Percentiles rank a stretch among this genome's conserved stretches.
These are phyloP conservation scores for Chrysopilus asiliformis DNA, from an alignment of 2,888 invertebrate species.

Conservation along the genomic window DNA sequence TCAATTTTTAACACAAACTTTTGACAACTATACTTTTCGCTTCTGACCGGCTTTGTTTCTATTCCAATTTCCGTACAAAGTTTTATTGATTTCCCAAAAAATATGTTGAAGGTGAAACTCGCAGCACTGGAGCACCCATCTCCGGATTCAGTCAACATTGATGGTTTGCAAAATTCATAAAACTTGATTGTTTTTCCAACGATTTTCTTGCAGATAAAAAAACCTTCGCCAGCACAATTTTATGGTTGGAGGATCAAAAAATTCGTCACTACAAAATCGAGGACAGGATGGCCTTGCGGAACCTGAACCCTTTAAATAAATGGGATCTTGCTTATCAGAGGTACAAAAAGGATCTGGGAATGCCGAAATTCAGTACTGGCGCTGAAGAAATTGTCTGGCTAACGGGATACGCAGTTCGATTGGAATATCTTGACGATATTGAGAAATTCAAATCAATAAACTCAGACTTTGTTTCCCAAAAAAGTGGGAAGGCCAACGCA, in stretches of 20 bases:
- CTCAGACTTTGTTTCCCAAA: conserved; percentile 43
- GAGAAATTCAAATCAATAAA: conserved; percentile 57
- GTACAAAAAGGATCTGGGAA: conserved; percentile 63
- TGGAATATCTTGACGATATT: conserved; percentile 67
- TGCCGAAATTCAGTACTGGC: conserved; percentile 49
- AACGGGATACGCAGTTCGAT: conserved; percentile 64
- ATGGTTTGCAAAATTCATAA: too few relatives aligned
- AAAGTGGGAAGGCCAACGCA: conserved; percentile 42
- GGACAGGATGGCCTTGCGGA: conserved; percentile 59
- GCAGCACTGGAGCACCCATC: conserved; percentile 65
- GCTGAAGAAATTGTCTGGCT: conserved; percentile 75
- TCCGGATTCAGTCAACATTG: conserved; percentile 53
- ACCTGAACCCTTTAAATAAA: conserved; percentile 44
- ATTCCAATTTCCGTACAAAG: too few relatives aligned
- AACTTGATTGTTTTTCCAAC: too few relatives aligned
- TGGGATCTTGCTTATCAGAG: conserved; percentile 61
- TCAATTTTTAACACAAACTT: too few relatives aligned
- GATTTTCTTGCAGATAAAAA: conserved; percentile 69
- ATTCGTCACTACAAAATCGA: conserved; percentile 78
- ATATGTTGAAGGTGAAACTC: conserved; percentile 65
- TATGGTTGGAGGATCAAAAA: conserved; percentile 91
- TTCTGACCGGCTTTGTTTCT: too few relatives aligned
- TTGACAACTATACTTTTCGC: too few relatives aligned
- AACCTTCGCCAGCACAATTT: conserved; percentile 63
- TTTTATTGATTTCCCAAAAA: too few relatives aligned